Evolutionary conservation across 2,888 invertebrate species (phyloP), one percentile per base, ranked within the genome.

Genomic region (Phlogophora meticulosa): DNA sequence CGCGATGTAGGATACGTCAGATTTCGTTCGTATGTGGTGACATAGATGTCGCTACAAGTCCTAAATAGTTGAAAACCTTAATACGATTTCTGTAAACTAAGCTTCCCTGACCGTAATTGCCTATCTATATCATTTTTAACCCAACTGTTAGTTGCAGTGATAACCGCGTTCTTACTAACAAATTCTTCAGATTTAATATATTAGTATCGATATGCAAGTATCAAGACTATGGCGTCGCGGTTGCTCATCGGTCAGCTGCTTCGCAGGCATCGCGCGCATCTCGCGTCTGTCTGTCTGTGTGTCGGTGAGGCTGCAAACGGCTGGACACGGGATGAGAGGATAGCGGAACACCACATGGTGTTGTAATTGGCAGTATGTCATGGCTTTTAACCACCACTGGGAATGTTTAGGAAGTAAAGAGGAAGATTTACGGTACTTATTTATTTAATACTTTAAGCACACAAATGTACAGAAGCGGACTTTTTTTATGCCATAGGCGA

Each of bases 191-290:
- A n/a, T n/a, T n/a, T n/a, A 42, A 7, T 42, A 42, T n/a, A 42
- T n/a, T 5, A 48, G 24, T 0, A 22, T 13, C 11, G 13, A 13
- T 20, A 9, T 10, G 3, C n/a, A 89, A 93, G 88, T 90, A 92
- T 91, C 92, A 92, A 93, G 56, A 75, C 7, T 0, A 10, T 2
- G 63, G 1, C 7, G 48, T 71, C 74, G 64, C 43, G 1, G 76
- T 85, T 62, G 28, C 46, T 48, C 53, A 69, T 78, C 88, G 90
- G 91, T 81, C 83, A 81, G 80, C 77, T 82, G 86, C 87, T 85
- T 81, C 67, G 52, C 71, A 62, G 61, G 81, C 88, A 83, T 88
- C 92, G 90, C 90, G 90, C 88, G 91, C 92, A 92, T 92, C 92
- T 94, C 94, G 88, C 90, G 91, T 80, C 89, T 83, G 89, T 80